phyloP scores from a whole-genome alignment of 2,888 invertebrate genomes.

The Beris morrisii region DNA sequence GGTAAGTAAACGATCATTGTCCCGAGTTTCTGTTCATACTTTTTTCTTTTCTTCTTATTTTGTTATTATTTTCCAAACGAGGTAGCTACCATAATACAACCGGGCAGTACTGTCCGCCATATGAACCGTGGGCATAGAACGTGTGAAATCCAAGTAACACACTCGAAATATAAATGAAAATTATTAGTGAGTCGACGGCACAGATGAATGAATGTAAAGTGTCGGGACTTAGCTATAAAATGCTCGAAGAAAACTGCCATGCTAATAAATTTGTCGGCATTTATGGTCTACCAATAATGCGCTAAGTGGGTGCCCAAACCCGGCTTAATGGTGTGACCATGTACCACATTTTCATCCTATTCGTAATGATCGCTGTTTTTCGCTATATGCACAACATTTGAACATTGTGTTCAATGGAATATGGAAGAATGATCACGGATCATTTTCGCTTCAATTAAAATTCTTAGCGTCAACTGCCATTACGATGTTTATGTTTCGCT shows the following conservation, averaged over 20 bases:
- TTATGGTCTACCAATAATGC: constrained; percentile 12
- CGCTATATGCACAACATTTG: too few relatives aligned
- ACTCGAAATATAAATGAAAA: not conserved
- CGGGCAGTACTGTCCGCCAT: not conserved
- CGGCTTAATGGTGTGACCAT: not conserved
- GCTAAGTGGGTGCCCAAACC: constrained; percentile 21
- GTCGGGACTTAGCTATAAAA: not conserved
- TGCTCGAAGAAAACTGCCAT: constrained; percentile 26
- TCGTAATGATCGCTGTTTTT: too few relatives aligned
- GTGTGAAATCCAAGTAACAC: constrained; percentile 21
- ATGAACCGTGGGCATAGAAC: constrained; percentile 1
- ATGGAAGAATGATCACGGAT: too few relatives aligned
- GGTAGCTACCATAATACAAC: not conserved
- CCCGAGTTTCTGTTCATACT: not conserved
- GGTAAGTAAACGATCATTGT: constrained; percentile 58
- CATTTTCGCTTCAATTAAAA: constrained; percentile 24
- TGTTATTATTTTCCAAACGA: too few relatives aligned
- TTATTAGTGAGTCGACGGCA: constrained; percentile 19
- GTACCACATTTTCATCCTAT: constrained; percentile 15
- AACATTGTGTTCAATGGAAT: too few relatives aligned
- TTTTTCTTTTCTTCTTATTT: too few relatives aligned
- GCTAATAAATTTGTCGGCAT: constrained; percentile 32
- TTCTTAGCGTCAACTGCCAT: constrained; percentile 18
- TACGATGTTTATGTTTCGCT: constrained; percentile 15
- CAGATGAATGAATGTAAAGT: constrained; percentile 19